Conservation (phyloP, 1,140 invertebrate genomes). For the Conus ventricosus region DNA sequence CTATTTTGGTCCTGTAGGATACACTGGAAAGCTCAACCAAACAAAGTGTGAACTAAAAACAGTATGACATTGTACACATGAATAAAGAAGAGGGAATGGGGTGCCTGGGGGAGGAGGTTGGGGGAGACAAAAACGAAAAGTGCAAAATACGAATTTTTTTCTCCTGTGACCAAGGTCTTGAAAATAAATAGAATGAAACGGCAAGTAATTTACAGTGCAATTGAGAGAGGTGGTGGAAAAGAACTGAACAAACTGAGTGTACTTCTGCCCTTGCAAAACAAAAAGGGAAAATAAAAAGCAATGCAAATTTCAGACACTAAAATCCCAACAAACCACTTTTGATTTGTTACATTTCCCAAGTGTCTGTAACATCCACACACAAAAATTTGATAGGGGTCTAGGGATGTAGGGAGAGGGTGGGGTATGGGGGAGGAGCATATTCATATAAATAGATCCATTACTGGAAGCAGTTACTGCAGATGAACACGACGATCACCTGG, state of each 20-base stretch:
- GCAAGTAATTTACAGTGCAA: not conserved
- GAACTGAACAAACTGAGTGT: not conserved
- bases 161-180: not conserved
- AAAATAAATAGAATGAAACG: slow-evolving; percentile 5
- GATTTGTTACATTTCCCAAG: not conserved
- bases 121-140: not conserved
- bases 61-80: not conserved
- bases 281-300: not conserved
- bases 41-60: not conserved
- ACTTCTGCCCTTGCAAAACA: not conserved
- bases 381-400: too few relatives aligned
- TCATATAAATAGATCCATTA: not conserved
- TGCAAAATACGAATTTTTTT: not conserved
- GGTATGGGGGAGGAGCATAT: too few relatives aligned
- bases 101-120: not conserved
- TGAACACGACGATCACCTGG: slow-evolving; percentile 1
- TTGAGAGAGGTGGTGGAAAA: not conserved
- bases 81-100: not conserved
- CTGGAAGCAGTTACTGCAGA: not conserved
- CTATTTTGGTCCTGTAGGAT: slow-evolving; percentile 16
- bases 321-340: not conserved
- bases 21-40: slow-evolving; percentile 1
- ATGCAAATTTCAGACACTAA: not conserved
- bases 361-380: not conserved
- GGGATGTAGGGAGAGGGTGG: too few relatives aligned